Evolutionary conservation across 2,113 vertebrate species (phyloP), one percentile per base, ranked within the genome.

Genomic region (Copsychus sechellarum): DNA sequence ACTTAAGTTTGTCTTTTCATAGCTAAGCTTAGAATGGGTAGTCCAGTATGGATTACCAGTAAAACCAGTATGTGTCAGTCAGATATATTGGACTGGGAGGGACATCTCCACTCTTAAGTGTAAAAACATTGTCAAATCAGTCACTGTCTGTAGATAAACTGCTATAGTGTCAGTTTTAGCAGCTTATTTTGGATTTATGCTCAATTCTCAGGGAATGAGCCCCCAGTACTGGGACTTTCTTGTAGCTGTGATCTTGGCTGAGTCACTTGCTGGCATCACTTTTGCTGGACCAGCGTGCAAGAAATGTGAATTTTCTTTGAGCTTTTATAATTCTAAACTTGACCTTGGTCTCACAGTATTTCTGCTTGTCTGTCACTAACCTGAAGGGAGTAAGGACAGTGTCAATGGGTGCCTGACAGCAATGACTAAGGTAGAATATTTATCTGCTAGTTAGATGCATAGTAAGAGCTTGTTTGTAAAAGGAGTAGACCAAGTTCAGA

Each of bases 301-400:
- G 74, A 93, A 19, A 54, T 66, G 45, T 54, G 81, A 50, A 57
- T 93, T 93, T 93, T 91, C 61, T 76, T 60, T 33, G 80, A 79
- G 78, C 17, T 81, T 82, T 62, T 86, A n/a, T 73, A 54, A 73
- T 82, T 87, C 38, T 60, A 51, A 88, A 77, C n/a, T 47, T 86
- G 85, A 78, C 81, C 85, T 94, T 92, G 50, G 26, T 86, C 50
- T 91, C 72, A 69, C 34, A 57, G 43, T 47, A 69, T 85, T 93
- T 87, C 36, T 91, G 78, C 81, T 95, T 87, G 81, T 87, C 84
- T 91, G 62, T 92, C 81, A 72, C 53, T 91, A 87, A 95, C 42
- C 38, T 8, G 7, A 86, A 73, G 73, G 40, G 81, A 89, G 61
- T 79, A 65, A 76, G 91, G 62, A 80, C 65, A 28, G 36, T 70